Percentiles rank a stretch among this genome's conserved stretches.
Conservation (phyloP, 2,888 invertebrate species). For the Cephus nigrinus region DNA sequence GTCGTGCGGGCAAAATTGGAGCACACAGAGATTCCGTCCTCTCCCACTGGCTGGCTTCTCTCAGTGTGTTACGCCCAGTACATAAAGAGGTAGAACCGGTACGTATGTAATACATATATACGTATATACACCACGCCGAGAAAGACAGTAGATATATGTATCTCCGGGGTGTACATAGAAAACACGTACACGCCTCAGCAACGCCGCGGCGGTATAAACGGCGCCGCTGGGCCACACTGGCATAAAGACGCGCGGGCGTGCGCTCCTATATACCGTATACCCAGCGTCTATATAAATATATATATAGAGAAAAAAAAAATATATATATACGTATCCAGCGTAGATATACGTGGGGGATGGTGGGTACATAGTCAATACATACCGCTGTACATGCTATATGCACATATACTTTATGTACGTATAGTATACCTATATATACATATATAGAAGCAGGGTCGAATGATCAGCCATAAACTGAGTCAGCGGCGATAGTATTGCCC, state of each 20-base stretch:
- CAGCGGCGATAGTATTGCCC: conserved; percentile 54
- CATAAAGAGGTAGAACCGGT: conserved; percentile 8
- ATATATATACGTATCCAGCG: not conserved
- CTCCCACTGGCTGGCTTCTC: not conserved
- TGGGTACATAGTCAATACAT: not conserved
- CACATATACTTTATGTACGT: not conserved
- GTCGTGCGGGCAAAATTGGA: conserved; percentile 24
- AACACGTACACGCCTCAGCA: not conserved
- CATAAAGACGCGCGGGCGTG: not conserved
- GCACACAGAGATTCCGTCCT: conserved; percentile 11
- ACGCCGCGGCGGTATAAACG: not conserved
- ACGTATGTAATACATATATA: conserved; percentile 1
- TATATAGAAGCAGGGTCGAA: conserved; percentile 49
- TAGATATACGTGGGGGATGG: conserved; percentile 7
- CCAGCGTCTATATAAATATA: conserved; percentile 12
- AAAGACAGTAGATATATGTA: not conserved
- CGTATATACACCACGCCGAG: not conserved
- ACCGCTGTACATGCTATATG: not conserved
- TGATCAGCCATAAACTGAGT: conserved; percentile 61
- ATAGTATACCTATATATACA: not conserved
- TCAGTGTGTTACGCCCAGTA: not conserved
- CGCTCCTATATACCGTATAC: not conserved
- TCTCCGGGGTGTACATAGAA: not conserved
- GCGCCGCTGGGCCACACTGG: not conserved
- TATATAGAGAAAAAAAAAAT: conserved; percentile 4